Evolutionary conservation across 2,888 invertebrate species (phyloP).

Genomic region (Trissoscelio sp.): DNA sequence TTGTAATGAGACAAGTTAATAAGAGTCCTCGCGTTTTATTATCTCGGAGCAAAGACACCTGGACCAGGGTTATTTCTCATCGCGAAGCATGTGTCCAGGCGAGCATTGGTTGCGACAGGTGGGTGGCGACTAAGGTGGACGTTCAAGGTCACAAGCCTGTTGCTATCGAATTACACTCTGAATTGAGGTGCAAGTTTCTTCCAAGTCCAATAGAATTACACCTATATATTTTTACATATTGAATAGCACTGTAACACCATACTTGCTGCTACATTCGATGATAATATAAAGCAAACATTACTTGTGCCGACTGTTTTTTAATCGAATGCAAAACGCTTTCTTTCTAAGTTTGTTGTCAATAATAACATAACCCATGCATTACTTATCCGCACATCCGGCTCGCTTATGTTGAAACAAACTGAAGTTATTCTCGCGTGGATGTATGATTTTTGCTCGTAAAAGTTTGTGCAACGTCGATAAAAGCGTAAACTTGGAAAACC

Average conservation of each 20-base stretch:
- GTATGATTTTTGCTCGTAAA: conserved; percentile 16
- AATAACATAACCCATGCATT: neutral
- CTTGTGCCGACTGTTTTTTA: too few relatives aligned
- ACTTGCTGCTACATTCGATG: neutral
- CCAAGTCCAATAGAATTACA: conserved; percentile 22
- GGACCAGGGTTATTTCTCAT: conserved; percentile 43
- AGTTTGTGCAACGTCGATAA: too few relatives aligned
- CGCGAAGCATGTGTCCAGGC: conserved; percentile 38
- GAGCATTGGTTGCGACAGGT: conserved; percentile 51
- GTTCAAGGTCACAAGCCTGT: conserved; percentile 59
- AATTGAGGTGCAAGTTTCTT: conserved; percentile 40
- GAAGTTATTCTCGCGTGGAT: neutral
- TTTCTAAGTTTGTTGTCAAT: too few relatives aligned
- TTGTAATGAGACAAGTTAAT: conserved; percentile 50
- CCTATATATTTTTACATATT: conserved; percentile 19
- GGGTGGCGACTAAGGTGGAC: conserved; percentile 57
- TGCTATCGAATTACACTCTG: conserved; percentile 59
- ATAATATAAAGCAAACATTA: neutral
- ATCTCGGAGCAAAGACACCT: conserved; percentile 37
- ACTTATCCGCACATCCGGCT: neutral
- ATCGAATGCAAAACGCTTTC: too few relatives aligned
- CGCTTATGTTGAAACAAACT: neutral
- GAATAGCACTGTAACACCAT: conserved; percentile 28
- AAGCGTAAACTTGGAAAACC: neutral
- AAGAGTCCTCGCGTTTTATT: conserved; percentile 39